phyloP scores from a whole-genome alignment of 2,113 vertebrate species.

The Lagenorhynchus albirostris region DNA sequence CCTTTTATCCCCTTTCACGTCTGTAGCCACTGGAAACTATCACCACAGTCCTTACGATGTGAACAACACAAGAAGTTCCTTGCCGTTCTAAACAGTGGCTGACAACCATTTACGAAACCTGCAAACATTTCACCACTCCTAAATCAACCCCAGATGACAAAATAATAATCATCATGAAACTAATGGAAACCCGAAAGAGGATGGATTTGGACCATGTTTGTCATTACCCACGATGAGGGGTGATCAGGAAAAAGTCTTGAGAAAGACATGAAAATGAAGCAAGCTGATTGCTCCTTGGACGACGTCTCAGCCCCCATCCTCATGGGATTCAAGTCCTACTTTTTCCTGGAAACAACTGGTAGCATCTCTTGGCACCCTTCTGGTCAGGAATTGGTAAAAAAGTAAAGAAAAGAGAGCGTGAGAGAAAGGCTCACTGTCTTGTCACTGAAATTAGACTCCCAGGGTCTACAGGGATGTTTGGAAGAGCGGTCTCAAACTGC shows the following conservation, averaged over 20 bases:
- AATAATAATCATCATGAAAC: constrained; percentile 44
- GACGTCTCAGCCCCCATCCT: neutral
- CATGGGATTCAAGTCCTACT: constrained; percentile 45
- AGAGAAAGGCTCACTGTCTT: neutral
- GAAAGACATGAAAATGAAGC: constrained; percentile 57
- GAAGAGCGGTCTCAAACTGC: neutral
- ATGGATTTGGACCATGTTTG: neutral
- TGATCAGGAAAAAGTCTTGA: constrained; percentile 26
- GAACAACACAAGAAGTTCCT: constrained; percentile 56
- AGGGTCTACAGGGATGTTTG: neutral
- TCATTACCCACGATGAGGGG: constrained; percentile 33
- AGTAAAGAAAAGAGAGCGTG: neutral
- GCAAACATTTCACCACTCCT: constrained; percentile 74
- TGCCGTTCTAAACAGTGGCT: constrained; percentile 75
- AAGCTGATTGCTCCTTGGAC: constrained; percentile 61
- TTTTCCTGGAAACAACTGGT: constrained; percentile 71
- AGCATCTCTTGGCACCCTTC: constrained; percentile 59
- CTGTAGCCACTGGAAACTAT: constrained; percentile 75
- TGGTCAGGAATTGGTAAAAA: constrained; percentile 29
- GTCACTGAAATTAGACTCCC: neutral
- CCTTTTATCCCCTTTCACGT: constrained; percentile 50
- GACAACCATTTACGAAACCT: constrained; percentile 64
- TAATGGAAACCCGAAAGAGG: constrained; percentile 53
- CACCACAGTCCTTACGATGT: neutral
- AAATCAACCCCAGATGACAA: constrained; percentile 74